Conservation (phyloP, 2,113 vertebrate genomes). For the Glareola pratincola region DNA sequence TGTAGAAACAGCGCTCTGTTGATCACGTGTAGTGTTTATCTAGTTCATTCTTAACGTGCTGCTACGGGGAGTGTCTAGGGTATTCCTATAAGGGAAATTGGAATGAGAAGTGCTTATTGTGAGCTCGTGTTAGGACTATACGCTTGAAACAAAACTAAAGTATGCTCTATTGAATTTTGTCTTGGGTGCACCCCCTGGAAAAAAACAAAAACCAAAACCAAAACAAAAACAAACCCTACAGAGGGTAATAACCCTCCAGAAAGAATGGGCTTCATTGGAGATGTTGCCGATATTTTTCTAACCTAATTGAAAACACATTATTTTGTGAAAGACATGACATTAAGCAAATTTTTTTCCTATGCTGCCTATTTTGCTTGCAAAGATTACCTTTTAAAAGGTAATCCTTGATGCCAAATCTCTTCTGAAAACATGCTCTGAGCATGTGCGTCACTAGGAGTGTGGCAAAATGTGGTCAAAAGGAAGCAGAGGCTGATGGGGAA, state of each 20-base stretch:
- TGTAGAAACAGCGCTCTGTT: background rate
- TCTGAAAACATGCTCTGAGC: background rate
- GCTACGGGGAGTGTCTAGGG: background rate
- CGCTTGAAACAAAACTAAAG: background rate
- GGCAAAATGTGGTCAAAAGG: background rate
- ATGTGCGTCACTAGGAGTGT: accelerated
- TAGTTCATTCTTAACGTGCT: background rate
- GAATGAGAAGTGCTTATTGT: background rate
- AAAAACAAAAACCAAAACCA: background rate
- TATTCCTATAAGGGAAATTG: background rate
- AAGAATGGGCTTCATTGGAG: background rate
- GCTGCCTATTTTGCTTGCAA: background rate
- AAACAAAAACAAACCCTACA: accelerated
- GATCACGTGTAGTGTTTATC: background rate
- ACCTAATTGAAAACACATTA: background rate
- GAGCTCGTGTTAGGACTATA: background rate
- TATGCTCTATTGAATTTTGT: background rate
- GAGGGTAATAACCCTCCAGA: background rate
- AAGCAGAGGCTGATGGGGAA: background rate
- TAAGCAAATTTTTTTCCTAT: background rate
- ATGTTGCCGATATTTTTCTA: background rate
- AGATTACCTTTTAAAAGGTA: background rate
- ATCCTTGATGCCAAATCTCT: background rate
- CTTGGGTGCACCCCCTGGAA: background rate
- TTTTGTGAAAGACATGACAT: background rate